These are phyloP conservation scores for Bambusicola thoracicus DNA, from an alignment of 2,113 vertebrate genomes.

Conservation along the genomic window DNA sequence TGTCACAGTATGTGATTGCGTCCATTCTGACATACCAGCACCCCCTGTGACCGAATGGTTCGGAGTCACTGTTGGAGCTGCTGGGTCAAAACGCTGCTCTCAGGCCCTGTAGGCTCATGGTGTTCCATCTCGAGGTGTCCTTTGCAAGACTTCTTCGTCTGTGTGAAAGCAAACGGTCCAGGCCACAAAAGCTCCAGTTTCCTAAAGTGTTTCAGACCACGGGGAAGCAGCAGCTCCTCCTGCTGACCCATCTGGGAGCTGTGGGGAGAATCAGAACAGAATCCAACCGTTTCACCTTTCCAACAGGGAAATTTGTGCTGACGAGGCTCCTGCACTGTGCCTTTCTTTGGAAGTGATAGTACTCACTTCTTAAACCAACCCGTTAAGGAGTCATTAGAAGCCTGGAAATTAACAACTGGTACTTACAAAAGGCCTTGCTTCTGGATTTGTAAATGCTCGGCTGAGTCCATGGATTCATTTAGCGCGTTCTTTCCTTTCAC, in stretches of 20 bases:
- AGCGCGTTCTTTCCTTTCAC: not conserved
- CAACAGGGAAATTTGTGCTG: not conserved
- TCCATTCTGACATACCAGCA: not conserved
- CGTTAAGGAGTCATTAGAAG: not conserved
- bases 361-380: not conserved
- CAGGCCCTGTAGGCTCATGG: not conserved
- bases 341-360: not conserved
- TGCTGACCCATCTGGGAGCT: not conserved
- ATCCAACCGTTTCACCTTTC: not conserved
- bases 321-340: not conserved
- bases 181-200: not conserved
- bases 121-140: not conserved
- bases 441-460: not conserved
- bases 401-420: not conserved
- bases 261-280: fast-evolving
- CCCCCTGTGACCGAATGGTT: fast-evolving
- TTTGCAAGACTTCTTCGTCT: not conserved
- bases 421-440: not conserved
- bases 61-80: not conserved
- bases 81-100: not conserved
- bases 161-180: fast-evolving
- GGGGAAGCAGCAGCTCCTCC: not conserved
- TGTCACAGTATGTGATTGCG: fast-evolving
- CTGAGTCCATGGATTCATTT: not conserved
- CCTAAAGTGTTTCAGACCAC: not conserved